Evolutionary conservation across 2,888 invertebrate species (phyloP).

Genomic region (Agrotis puta): DNA sequence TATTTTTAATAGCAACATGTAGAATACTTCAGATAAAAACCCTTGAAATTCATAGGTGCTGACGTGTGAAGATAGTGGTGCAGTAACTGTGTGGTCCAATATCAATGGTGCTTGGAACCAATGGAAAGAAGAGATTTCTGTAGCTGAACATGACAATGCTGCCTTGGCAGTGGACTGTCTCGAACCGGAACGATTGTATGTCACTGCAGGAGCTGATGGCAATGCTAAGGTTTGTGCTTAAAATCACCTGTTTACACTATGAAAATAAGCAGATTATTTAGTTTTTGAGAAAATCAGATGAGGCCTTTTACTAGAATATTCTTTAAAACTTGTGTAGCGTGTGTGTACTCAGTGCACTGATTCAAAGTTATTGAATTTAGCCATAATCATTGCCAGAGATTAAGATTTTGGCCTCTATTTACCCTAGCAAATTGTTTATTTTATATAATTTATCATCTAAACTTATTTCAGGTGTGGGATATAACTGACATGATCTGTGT

Average conservation of each 20-base stretch:
- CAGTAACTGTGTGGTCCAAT: conserved; percentile 82
- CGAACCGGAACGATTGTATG: conserved; percentile 78
- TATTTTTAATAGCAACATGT: not conserved
- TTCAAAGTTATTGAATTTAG: too few species aligned
- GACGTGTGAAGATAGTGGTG: conserved; percentile 86
- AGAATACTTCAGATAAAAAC: not conserved
- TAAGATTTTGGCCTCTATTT: not conserved
- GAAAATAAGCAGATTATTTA: not conserved
- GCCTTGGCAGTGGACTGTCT: conserved; percentile 82
- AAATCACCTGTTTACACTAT: not conserved
- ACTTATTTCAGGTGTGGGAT: conserved; percentile 87
- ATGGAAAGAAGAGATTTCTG: conserved; percentile 81
- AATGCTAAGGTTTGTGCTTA: conserved; percentile 81
- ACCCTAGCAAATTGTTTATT: not conserved
- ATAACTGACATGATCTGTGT: conserved; percentile 84
- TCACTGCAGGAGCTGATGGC: conserved; percentile 87
- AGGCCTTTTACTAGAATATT: too few species aligned
- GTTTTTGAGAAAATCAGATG: too few species aligned
- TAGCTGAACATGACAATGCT: conserved; percentile 85
- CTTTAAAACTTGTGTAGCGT: too few species aligned
- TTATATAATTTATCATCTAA: not conserved
- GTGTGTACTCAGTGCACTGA: too few species aligned
- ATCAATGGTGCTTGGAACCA: conserved; percentile 78
- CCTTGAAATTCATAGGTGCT: conserved; percentile 74
- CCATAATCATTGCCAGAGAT: too few species aligned